These are phyloP conservation scores for Noctilio leporinus DNA, from an alignment of 2,113 vertebrate species.

Conservation along the genomic window DNA sequence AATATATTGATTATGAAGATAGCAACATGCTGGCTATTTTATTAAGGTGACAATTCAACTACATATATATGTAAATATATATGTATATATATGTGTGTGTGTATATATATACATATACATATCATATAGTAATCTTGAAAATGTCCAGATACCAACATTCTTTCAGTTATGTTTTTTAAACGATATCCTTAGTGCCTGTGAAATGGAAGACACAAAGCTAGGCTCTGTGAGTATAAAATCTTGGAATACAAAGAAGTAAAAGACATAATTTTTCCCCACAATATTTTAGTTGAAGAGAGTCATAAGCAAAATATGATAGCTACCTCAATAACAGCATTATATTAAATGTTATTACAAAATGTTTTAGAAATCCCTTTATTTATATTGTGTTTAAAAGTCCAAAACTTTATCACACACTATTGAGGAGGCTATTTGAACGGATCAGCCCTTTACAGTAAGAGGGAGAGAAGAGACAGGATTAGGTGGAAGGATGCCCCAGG, in stretches of 20 bases:
- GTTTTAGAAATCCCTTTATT: not conserved
- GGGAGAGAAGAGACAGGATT: not conserved
- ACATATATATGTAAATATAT: not conserved
- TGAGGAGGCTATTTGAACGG: not conserved
- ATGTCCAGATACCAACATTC: not conserved
- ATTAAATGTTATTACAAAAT: not conserved
- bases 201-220: not conserved
- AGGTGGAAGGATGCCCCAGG: not conserved
- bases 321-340: not conserved
- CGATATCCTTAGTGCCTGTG: not conserved
- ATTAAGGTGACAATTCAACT: slow-evolving; percentile 55
- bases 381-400: not conserved
- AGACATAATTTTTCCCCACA: not conserved
- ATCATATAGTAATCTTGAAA: slow-evolving; percentile 1
- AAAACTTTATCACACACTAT: not conserved
- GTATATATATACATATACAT: not conserved
- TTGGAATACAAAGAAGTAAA: not conserved
- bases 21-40: slow-evolving; percentile 45
- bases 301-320: not conserved
- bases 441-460: not conserved
- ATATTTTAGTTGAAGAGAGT: not conserved
- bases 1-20: slow-evolving; percentile 45
- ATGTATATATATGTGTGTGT: not conserved
- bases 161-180: not conserved
- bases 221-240: not conserved